Base-by-base conservation (phyloP, 2,888 invertebrate genomes). In the Synergus gifuensis region DNA sequence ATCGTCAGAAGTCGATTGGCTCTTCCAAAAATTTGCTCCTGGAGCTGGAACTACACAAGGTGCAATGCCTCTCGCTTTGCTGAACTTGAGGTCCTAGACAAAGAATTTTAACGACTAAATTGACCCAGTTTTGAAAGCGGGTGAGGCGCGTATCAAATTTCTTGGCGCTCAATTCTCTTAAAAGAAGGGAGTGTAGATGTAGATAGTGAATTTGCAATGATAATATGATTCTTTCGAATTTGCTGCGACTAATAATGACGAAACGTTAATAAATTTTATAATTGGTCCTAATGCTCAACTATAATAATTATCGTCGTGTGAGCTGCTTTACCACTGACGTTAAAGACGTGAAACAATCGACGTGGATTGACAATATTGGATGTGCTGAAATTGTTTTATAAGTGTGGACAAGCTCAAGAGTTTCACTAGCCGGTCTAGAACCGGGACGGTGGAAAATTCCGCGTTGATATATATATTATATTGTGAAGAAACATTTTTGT, bases 11-110 rank as follows among this genome's bases (percentile, higher is more conserved):
- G 36, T 44, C 22, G 18, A 46, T 63, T 28, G 64, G 22, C 73
- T 58, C 44, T 83, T 79, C 79, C n/a, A 81, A 83, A 62, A 62
- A 40, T 42, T 18, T 14, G 44, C 58, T 28, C 36, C 60, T 49
- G 18, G 28, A 42, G 73, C 42, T n/a, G n/a, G 49, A 16, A 22
- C 18, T 76, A 49, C 14, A 44, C 22, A 60, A 18, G 11, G n/a
- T n/a, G 42, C 16, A 40, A 42, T 66, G n/a, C n/a, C 36, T 66
- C 40, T 42, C 66, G 9, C n/a, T 42, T 42, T 11, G 40, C 42
- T 69, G 28, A 49, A 49, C 28, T 16, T 46, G 22, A 14, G 9
- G 49, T 44, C 12, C 14, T 44, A 18, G n/a, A 22, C 14, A 40
- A 63, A 3, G 14, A 40, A 40, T 49, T 49, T 69, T 36, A 69